phyloP scores from a whole-genome alignment of 2,113 vertebrate genomes.

The Tichodroma muraria region DNA sequence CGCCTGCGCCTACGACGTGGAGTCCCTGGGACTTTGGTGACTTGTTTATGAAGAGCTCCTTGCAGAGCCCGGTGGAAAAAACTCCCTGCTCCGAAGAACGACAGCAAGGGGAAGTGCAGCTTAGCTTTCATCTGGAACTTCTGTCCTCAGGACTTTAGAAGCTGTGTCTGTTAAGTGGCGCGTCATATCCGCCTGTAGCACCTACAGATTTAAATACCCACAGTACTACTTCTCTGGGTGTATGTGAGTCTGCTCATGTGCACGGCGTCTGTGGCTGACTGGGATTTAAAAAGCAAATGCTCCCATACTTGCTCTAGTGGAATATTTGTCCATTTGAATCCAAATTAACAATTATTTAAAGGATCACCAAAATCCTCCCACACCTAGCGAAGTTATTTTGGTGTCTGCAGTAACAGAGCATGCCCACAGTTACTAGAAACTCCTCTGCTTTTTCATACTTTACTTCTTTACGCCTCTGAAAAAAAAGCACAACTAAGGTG shows the following conservation, averaged over 20 bases:
- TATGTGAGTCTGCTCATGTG: not conserved
- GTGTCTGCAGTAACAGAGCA: not conserved
- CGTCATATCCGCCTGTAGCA: not conserved
- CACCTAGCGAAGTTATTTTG: not conserved
- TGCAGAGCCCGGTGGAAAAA: not conserved
- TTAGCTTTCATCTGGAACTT: not conserved
- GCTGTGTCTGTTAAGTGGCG: not conserved
- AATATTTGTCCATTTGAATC: not conserved
- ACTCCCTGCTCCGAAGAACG: not conserved
- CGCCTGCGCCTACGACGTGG: rapidly evolving
- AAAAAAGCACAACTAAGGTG: not conserved
- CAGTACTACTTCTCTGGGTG: not conserved
- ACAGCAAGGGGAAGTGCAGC: not conserved
- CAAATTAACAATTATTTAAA: not conserved
- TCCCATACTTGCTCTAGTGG: not conserved
- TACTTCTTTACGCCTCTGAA: not conserved
- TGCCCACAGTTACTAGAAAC: not conserved
- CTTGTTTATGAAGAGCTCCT: not conserved
- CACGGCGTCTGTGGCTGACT: not conserved
- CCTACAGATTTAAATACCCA: not conserved
- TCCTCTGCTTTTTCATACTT: not conserved
- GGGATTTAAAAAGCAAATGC: not conserved
- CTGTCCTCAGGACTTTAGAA: not conserved
- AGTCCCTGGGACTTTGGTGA: not conserved
- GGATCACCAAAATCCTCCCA: not conserved